Conservation (phyloP, 1,140 invertebrate species). For the Helicoverpa zea region DNA sequence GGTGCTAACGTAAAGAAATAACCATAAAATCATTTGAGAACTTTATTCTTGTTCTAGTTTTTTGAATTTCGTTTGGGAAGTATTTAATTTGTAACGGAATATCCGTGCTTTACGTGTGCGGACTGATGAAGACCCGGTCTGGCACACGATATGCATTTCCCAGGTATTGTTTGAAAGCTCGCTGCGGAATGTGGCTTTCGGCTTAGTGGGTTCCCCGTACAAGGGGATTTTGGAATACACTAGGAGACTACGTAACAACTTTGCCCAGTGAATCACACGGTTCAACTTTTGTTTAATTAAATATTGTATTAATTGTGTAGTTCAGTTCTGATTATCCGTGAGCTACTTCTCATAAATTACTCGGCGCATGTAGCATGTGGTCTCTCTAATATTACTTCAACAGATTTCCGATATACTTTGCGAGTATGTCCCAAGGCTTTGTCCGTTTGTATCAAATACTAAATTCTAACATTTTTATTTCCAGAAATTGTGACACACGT, state of each 20-base stretch:
- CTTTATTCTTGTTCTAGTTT: too few species aligned
- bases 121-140: neutral
- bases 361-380: too few species aligned
- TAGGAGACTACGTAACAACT: neutral
- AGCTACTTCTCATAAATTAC: too few species aligned
- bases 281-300: neutral
- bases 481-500: slow-evolving; percentile 74
- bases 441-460: too few species aligned
- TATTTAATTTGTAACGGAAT: neutral
- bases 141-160: neutral
- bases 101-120: neutral
- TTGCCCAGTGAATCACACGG: neutral
- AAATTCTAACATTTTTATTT: neutral
- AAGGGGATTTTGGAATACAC: neutral
- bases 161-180: neutral
- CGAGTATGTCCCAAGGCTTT: too few species aligned
- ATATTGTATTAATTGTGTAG: too few species aligned
- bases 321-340: too few species aligned
- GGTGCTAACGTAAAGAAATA: too few species aligned
- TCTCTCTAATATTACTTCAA: too few species aligned
- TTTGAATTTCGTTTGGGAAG: too few species aligned
- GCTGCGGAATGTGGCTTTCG: neutral
- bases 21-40: too few species aligned
- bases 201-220: neutral
- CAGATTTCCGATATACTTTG: too few species aligned